Evolutionary conservation across 2,113 vertebrate species (phyloP), one percentile per base, ranked within the genome.

Genomic region (Plectropomus leopardus): DNA sequence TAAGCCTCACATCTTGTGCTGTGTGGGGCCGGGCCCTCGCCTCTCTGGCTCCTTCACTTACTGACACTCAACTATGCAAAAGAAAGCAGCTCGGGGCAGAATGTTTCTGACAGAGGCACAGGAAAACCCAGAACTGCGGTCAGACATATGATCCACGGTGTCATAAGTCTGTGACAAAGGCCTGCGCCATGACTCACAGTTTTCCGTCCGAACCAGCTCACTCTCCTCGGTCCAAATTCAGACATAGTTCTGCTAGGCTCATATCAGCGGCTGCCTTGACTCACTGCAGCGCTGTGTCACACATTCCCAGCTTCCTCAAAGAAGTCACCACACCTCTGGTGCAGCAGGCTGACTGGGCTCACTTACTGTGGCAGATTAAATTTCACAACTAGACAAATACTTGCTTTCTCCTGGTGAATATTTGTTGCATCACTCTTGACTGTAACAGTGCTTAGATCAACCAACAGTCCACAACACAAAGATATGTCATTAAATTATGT

Each of bases 151-250:
- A 79, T 69, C 67, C 45, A 65, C 44, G 13, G 21, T 50, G 59
- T 70, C 76, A 80, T 34, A 73, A 60, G 70, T 72, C 67, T 30
- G 9, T 82, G 80, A 90, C 73, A 76, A 66, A 79, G 66, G 44
- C 71, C 75, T 15, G 23, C 4, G 16, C 64, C 32, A 4, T 85
- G 81, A 86, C 16, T 88, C 84, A 85, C 28, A 14, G 42, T 84
- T 76, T 80, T 79, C 82, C 69, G 1, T 84, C 57, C 61, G 11
- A 76, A 24, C 32, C 79, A 64, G 80, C n/a, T 67, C 44, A 34
- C 73, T 81, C 36, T 11, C 48, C 40, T 57, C 14, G 2, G 61
- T 57, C 63, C 32, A 50, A 81, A 78, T 23, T 1, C 19, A 73
- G 73, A 76, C 87, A 61, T 45, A 69, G 44, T 63, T 80, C 48